A percentile compares a stretch with the other conserved stretches of the same genome.
Conservation (phyloP, 2,888 invertebrate genomes). For the Clostera curtula region DNA sequence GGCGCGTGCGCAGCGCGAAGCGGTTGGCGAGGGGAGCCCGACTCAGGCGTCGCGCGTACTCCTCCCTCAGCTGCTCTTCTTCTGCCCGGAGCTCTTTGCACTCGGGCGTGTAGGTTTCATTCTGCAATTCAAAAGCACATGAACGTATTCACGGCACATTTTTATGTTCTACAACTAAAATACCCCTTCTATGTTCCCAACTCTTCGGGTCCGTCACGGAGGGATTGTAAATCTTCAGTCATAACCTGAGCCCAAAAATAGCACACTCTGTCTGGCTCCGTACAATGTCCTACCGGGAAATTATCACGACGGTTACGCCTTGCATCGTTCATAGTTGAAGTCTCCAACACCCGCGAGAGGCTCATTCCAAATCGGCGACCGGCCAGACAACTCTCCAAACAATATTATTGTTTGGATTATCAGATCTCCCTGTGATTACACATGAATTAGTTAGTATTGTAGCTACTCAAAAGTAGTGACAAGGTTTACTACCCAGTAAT, state of each 20-base stretch:
- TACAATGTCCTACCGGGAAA: no score
- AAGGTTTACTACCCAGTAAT: slow-evolving; percentile 18
- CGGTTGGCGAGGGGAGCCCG: slow-evolving; percentile 33
- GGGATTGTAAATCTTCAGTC: no score
- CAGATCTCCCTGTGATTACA: no score
- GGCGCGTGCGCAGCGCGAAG: slow-evolving; percentile 25
- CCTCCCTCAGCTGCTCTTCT: slow-evolving; percentile 34
- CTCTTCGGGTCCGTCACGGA: no score
- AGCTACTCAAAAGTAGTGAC: neutral
- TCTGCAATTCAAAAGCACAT: slow-evolving; percentile 14
- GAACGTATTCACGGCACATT: slow-evolving; percentile 1
- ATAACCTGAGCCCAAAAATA: no score
- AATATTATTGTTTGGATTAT: no score
- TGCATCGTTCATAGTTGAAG: no score
- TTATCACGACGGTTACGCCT: no score
- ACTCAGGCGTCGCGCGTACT: slow-evolving; percentile 34
- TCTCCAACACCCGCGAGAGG: no score
- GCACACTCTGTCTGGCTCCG: no score
- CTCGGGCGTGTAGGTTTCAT: slow-evolving; percentile 23
- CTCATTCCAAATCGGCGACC: no score
- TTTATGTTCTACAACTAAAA: neutral
- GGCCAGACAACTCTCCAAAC: no score
- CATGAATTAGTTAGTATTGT: slow-evolving; percentile 1
- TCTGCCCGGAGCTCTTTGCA: slow-evolving; percentile 22
- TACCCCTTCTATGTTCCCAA: neutral